A percentile compares a stretch with the other conserved stretches of the same genome.
Evolutionary conservation across 30 jellyfish, hydroid and myxozoan species (phyloP).

Genomic region (Aurelia sp.): DNA sequence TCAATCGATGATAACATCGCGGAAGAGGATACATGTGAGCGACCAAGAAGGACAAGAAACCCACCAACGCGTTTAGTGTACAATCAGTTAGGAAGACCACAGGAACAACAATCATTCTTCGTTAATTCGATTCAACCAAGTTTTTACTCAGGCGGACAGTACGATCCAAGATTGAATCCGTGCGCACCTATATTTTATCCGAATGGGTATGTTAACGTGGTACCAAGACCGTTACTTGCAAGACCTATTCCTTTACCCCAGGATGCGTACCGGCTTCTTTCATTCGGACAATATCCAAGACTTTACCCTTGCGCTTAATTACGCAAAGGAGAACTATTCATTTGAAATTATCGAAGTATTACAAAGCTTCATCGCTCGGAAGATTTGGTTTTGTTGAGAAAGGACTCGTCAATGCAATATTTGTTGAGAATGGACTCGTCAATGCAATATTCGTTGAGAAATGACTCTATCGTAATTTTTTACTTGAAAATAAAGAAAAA

Average conservation of each 20-base stretch:
- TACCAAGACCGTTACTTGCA: background rate
- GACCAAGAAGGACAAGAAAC: conserved; percentile 3
- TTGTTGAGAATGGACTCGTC: no score
- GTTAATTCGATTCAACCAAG: background rate
- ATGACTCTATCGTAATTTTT: background rate
- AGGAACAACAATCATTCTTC: background rate
- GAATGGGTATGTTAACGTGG: no score
- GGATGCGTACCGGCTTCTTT: background rate
- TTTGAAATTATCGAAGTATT: no score
- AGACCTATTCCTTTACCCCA: no score
- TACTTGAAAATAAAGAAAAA: no score
- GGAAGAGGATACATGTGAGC: background rate
- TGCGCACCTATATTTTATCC: no score
- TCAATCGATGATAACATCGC: conserved; percentile 2
- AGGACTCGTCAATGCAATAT: conserved; percentile 7
- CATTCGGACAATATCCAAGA: conserved; percentile 4
- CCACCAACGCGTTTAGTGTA: conserved; percentile 6
- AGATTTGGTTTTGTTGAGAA: conserved; percentile 17
- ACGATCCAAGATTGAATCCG: no score
- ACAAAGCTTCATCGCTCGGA: background rate
- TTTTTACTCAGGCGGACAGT: no score
- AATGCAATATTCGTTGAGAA: background rate
- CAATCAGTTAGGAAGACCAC: background rate
- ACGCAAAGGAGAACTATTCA: conserved; percentile 2
- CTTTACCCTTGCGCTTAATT: background rate